Base-by-base conservation (phyloP, 2,797 vertebrate species). In the Sebastes diploproa region DNA sequence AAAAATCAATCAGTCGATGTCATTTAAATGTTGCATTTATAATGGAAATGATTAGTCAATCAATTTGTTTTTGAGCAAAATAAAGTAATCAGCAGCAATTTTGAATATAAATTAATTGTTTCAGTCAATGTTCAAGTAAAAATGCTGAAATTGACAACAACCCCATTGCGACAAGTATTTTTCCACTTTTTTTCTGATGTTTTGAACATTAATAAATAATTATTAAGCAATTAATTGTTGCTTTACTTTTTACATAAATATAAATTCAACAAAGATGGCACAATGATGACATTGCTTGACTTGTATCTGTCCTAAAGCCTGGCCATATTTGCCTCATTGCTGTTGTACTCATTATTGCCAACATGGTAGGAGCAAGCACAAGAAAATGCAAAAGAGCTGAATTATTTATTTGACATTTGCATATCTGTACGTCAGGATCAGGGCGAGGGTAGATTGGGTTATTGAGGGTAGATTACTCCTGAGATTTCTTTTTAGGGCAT, bases 341-440 rank as follows among this genome's bases (percentile, higher is more conserved):
- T 77, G 54, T 77, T 75, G 77, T 58, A 76, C 72, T 86, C 79
- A 75, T 88, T 84, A 86, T 73, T 81, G 58, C 77, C 72, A 77
- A 81, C 82, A 80, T 63, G 82, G 72, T 75, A 62, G 82, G 65
- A 86, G 84, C 75, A 55, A 74, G 75, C 75, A 81, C 30, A 66
- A 61, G 64, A 62, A 84, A 88, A 84, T 75, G 63, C 72, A 82
- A 80, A 87, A 63, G 27, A 80, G 72, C 20, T 91, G 83, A 90
- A 93, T 92, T 89, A 94, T 95, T 92, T 89, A 95, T 93, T 69
- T 75, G 1, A 59, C 77, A 94, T 95, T 91, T 89, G 82, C 92
- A 93, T 94, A 92, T 93, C 70, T 50, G 18, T 81, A 75, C 77
- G 82, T 89, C 68, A 65, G 83, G 75, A 79, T 60, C 23, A 22